Percentiles rank a stretch among this genome's conserved stretches.
phyloP scores from a whole-genome alignment of 2,797 vertebrate genomes.

The Alosa sapidissima region DNA sequence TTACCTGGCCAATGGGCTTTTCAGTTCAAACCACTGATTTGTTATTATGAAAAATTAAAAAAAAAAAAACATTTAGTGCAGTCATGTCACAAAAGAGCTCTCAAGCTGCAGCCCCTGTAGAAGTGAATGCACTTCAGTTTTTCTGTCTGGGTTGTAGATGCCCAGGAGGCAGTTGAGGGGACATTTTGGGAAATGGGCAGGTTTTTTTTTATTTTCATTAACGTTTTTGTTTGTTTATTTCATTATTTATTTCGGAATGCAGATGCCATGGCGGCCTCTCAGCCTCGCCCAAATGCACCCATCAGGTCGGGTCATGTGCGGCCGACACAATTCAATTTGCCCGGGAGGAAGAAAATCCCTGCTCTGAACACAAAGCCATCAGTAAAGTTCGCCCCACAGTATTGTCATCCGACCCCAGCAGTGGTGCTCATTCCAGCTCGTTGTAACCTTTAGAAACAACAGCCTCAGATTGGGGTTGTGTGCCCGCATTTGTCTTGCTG shows the following conservation, averaged over 20 bases:
- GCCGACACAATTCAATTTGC: slow-evolving; percentile 2
- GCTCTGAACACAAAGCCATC: neutral
- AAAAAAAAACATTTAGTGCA: neutral
- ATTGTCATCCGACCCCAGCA: neutral
- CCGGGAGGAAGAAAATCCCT: neutral
- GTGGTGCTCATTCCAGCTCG: neutral
- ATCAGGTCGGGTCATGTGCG: neutral
- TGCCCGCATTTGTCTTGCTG: neutral
- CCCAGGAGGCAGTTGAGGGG: neutral
- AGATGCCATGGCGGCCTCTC: neutral
- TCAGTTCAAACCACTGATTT: neutral
- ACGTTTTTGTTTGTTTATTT: neutral
- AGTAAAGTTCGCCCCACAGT: neutral
- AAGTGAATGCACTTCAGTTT: neutral
- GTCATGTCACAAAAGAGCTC: neutral
- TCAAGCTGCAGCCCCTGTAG: neutral
- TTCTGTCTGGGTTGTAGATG: neutral
- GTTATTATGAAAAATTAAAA: neutral
- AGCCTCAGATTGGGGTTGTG: neutral
- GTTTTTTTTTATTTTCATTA: neutral
- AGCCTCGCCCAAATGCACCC: neutral
- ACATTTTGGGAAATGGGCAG: neutral
- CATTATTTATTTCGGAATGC: neutral
- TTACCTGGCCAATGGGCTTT: neutral
- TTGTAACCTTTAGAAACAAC: neutral